A percentile compares a stretch with the other conserved stretches of the same genome.
Evolutionary conservation across 2,888 invertebrate genomes (phyloP).

Genomic region (Ecdyonurus torrentis): DNA sequence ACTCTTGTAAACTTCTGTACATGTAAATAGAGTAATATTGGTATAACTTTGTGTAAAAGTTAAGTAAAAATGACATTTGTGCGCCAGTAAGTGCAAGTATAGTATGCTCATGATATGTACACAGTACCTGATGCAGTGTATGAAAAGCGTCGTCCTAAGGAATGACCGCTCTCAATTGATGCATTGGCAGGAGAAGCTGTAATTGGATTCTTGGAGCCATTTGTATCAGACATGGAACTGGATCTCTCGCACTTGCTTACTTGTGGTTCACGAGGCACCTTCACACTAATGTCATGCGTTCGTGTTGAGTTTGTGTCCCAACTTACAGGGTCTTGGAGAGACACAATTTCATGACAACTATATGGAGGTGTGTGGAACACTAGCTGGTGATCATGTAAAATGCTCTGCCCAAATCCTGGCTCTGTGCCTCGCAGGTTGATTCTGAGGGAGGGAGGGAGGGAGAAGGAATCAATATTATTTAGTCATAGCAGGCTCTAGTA

Average conservation of each 20-base stretch:
- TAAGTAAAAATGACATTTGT: too few species aligned
- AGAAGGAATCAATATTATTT: too few species aligned
- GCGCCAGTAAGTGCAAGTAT: too few species aligned
- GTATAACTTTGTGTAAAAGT: too few species aligned
- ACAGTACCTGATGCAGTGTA: slow-evolving; percentile 38
- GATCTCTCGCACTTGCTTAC: slow-evolving; percentile 20
- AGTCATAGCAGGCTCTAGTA: too few species aligned
- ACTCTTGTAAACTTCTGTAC: too few species aligned
- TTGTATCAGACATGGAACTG: slow-evolving; percentile 23
- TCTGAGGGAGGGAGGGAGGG: too few species aligned
- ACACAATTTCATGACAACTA: slow-evolving; percentile 52
- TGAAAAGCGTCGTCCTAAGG: slow-evolving; percentile 40
- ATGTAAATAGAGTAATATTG: too few species aligned
- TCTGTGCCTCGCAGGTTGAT: slow-evolving; percentile 62
- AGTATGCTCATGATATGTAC: too few species aligned
- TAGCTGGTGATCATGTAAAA: slow-evolving; percentile 68
- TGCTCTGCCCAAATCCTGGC: slow-evolving; percentile 86
- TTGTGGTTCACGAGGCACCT: slow-evolving; percentile 5
- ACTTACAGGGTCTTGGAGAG: slow-evolving; percentile 41
- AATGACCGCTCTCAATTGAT: slow-evolving; percentile 16
- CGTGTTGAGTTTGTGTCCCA: slow-evolving; percentile 13
- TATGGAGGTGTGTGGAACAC: slow-evolving; percentile 86
- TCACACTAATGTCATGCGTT: background rate
- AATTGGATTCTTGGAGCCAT: slow-evolving; percentile 18
- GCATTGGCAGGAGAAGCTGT: slow-evolving; percentile 1